Evolutionary conservation across 2,888 invertebrate genomes (phyloP), one percentile per base, ranked within the genome.

Genomic region (Cephus pulcher): DNA sequence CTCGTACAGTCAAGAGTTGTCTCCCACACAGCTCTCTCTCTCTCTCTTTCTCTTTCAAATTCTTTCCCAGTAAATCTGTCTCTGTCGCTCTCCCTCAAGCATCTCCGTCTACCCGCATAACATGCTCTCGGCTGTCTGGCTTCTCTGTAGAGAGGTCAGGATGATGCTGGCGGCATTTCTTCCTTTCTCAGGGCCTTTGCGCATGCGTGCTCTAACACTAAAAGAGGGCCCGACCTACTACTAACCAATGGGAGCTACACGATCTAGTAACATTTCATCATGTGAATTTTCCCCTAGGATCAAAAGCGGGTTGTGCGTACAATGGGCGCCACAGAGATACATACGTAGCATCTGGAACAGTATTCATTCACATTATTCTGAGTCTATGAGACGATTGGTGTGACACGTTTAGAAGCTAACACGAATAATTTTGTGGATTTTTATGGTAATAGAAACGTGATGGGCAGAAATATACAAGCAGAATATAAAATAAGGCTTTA

Each of bases 351-450:
- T 23, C 56, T 9, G 56, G 56, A 56, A 56, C 56, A 56, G 23
- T 56, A 56, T 23, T 23, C 56, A 56, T 56, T 56, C 23, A 56
- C 56, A 56, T 56, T 56, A 56, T 56, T 56, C 56, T 23, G 77
- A 35, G 40, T 70, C 75, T 77, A 71, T 69, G 69, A 80, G 78
- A 75, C 40, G 40, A 71, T 23, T 68, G 32, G 37, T 56, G 74
- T 37, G 34, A 30, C 35, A 69, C 76, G 73, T 68, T 79, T 75
- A 77, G 68, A 70, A 77, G 56, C 74, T 34, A 70, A 34, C 9
- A 15, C 23, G 23, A 9, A 56, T 56, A 56, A 56, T 56, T 56
- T 23, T 56, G 23, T 56, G 9, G 1, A 23, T 56, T 56, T 23
- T 56, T 56, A 23, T 23, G 23, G 23, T 56, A 23, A 56, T 23